Base-by-base conservation (phyloP, 2,888 invertebrate genomes). In the Amiota minor region DNA sequence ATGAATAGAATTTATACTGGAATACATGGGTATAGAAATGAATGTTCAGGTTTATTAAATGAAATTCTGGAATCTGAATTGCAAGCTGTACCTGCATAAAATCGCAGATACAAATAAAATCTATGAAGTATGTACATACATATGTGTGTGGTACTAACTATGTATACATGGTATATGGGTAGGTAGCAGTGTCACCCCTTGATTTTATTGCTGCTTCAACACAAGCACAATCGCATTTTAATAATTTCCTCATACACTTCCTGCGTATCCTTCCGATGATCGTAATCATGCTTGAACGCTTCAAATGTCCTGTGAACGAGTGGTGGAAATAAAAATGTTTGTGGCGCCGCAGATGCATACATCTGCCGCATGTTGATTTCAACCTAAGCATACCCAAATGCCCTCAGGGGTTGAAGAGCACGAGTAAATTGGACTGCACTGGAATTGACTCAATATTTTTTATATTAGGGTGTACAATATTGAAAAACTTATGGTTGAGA, bases 401-500 rank as follows among this genome's bases (percentile, higher is more conserved):
- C 20, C 59, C 59, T 16, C 18, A 59, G 59, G 35, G 59, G 59
- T 59, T 59, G 59, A 59, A 59, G 11, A 18, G 23, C 59, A 59
- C n/a, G 18, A 16, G 35, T 35, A 35, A 10, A 20, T 59, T 20
- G 59, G 18, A 20, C 59, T 59, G 47, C 11, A 65, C 9, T 47
- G 10, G 20, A 65, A 65, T 65, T 65, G 65, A 65, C 65, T 65
- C 65, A 65, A 65, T 65, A 65, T 65, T 65, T 65, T 14, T 65
- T 47, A 16, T 65, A 65, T 65, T 65, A 65, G 47, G 65, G 65
- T 47, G 23, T 18, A 59, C 14, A 53, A 16, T 20, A 18, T 59
- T 59, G 59, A 59, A 35, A 35, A 35, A 35, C 35, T 35, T 35
- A 35, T 35, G 35, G 2, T 16, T 59, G 59, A 20, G 2, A 6